Percentiles rank a stretch among this genome's conserved stretches.
Evolutionary conservation across 1,140 invertebrate genomes (phyloP).

Genomic region (Leguminivora glycinivorella): DNA sequence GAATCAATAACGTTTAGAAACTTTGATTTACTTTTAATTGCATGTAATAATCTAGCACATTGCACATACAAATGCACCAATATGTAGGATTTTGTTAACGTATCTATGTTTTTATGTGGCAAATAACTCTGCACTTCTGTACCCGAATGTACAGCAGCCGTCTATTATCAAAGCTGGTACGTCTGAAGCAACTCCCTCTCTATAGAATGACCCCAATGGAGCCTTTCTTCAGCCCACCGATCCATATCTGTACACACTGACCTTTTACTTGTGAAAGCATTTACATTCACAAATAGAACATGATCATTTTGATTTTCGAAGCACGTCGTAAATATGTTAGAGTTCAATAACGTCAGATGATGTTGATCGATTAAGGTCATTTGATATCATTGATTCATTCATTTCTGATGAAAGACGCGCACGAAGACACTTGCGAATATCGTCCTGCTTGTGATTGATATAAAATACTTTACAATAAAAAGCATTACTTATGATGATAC

Average conservation of each 20-base stretch:
- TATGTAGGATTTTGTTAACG: too few species aligned
- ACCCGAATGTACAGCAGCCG: constrained; percentile 1
- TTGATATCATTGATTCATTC: not conserved
- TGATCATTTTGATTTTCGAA: constrained; percentile 21
- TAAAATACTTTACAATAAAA: too few species aligned
- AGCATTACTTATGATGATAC: too few species aligned
- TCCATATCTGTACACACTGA: constrained; percentile 33
- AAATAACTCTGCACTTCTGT: not conserved
- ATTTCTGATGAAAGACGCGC: not conserved
- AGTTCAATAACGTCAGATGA: constrained; percentile 3
- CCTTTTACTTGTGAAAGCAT: constrained; percentile 29
- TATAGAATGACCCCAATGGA: constrained; percentile 22
- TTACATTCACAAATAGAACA: constrained; percentile 23
- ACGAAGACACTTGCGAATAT: not conserved
- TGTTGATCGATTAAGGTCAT: constrained; percentile 2
- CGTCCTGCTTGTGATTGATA: not conserved
- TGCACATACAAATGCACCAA: too few species aligned
- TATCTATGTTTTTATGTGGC: not conserved
- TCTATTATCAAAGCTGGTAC: constrained; percentile 21
- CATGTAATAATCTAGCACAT: too few species aligned
- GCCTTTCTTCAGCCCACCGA: constrained; percentile 31
- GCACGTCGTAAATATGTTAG: constrained; percentile 3
- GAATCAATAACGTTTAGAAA: too few species aligned
- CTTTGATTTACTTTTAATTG: too few species aligned
- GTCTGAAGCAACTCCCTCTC: constrained; percentile 7